A percentile compares a stretch with the other conserved stretches of the same genome.
Conservation (phyloP, 1,140 invertebrate species). For the Fopius arisanus region DNA sequence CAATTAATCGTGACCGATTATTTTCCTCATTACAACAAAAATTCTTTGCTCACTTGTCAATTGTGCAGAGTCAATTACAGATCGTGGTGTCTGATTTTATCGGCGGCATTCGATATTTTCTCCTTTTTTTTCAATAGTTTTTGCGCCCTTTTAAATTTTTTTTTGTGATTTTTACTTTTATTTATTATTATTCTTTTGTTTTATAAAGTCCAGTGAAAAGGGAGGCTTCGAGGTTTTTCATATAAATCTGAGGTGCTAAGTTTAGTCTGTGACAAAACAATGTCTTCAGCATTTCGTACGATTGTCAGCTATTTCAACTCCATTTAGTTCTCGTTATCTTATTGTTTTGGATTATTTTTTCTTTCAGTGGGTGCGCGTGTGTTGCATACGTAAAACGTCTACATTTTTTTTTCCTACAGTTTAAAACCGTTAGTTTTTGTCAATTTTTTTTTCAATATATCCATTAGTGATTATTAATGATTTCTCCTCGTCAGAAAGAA, state of each 20-base stretch:
- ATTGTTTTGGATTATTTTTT: conserved; percentile 45
- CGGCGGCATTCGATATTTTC: conserved; percentile 18
- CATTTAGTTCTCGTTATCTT: conserved; percentile 25
- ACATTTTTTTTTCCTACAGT: background rate
- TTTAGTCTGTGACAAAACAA: conserved; percentile 32
- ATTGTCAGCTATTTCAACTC: conserved; percentile 33
- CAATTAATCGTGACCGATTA: conserved; percentile 22
- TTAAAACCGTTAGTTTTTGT: conserved; percentile 2
- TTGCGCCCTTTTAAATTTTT: background rate
- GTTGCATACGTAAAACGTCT: background rate
- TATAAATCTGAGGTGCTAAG: conserved; percentile 20
- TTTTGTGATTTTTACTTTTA: background rate
- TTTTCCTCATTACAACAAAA: background rate
- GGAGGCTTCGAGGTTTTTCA: background rate
- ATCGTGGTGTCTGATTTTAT: conserved; percentile 21
- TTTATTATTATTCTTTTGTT: background rate
- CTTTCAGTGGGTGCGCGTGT: conserved; percentile 8
- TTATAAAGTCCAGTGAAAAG: conserved; percentile 21
- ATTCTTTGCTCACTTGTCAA: conserved; percentile 12
- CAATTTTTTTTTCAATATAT: conserved; percentile 21
- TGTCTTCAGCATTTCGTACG: conserved; percentile 28
- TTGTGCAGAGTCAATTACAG: conserved; percentile 10
- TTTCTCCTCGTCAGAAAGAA: conserved; percentile 38
- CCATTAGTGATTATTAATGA: conserved; percentile 20
- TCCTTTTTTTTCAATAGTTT: background rate